phyloP scores from a whole-genome alignment of 2,797 vertebrate genomes.

The Malurus leucopterus region DNA sequence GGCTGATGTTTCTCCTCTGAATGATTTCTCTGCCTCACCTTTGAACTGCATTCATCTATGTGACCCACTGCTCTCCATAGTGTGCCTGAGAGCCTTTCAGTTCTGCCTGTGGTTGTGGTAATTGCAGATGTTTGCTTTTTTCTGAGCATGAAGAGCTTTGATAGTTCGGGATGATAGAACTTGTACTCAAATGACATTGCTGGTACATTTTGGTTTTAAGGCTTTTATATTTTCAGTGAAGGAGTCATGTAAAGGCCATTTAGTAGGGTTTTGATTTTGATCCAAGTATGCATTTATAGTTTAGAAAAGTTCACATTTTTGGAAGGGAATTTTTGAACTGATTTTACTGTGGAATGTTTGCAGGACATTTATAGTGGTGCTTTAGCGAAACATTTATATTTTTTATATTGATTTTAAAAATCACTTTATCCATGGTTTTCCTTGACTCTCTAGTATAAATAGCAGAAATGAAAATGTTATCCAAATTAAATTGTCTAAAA shows the following conservation, averaged over 20 bases:
- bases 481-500: not conserved
- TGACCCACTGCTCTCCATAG: not conserved
- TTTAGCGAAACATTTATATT: not conserved
- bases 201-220: not conserved
- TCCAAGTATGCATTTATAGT: not conserved
- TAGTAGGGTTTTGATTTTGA: not conserved
- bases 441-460: not conserved
- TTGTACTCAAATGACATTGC: not conserved
- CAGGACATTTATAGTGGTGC: not conserved
- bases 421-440: not conserved
- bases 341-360: not conserved
- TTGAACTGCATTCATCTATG: not conserved
- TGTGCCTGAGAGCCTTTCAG: not conserved
- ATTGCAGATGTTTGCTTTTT: not conserved
- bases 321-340: not conserved
- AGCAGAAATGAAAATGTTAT: not conserved
- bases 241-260: not conserved
- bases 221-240: not conserved
- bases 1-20: not conserved
- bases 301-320: not conserved
- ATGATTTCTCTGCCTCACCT: not conserved
- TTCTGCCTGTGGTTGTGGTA: not conserved
- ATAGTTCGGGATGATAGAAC: not conserved
- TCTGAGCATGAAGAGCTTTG: not conserved
- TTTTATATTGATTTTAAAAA: not conserved